Base-by-base conservation (phyloP, 1,140 invertebrate species). In the Hycleus phaleratus region DNA sequence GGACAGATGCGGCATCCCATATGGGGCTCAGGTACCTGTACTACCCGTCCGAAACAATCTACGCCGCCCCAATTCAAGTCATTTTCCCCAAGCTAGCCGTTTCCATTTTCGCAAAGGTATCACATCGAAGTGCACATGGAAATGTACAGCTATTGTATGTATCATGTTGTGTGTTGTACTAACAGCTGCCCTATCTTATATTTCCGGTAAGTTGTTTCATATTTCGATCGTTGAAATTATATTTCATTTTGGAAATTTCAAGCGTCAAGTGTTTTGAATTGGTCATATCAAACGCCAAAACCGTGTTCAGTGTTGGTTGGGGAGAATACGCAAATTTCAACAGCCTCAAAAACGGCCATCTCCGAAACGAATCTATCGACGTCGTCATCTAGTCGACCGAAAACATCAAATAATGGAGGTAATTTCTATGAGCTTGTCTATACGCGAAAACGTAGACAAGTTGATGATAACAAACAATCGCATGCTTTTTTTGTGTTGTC, bases 71-170 rank as follows among this genome's bases (percentile, higher is more conserved):
- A 77, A 78, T 65, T 79, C 82, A 38, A 79, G 79, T 52, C 81
- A 84, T 68, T 85, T 85, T 65, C 80, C 84, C 25, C 68, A 62
- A 24, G 82, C 82, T 24, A 79, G 78, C 47, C 77, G 87, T 38
- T 89, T 91, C 74, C 91, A 94, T 73, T 91, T 93, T 70, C 86
- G 90, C 68, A 94, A 95, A 78, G 88, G 87, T 61, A 80, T 90
- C 63, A 84, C 89, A 25, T 90, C 88, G 39, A 83, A 83, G 73
- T 95, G 92, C 75, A 89, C 87, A 49, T 95, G 92, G 90, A 90
- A 90, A 74, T 90, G 92, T 72, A 85, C 91, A 48, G 90, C 91
- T 24, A 87, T 95, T 67, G 82, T 87, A 49, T 86, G 92, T 67
- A 87, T 94, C 67, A 83, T 90, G 70, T 79, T 92, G 58, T 85